Base-by-base conservation (phyloP, 2,888 invertebrate species). In the Luperina testacea region DNA sequence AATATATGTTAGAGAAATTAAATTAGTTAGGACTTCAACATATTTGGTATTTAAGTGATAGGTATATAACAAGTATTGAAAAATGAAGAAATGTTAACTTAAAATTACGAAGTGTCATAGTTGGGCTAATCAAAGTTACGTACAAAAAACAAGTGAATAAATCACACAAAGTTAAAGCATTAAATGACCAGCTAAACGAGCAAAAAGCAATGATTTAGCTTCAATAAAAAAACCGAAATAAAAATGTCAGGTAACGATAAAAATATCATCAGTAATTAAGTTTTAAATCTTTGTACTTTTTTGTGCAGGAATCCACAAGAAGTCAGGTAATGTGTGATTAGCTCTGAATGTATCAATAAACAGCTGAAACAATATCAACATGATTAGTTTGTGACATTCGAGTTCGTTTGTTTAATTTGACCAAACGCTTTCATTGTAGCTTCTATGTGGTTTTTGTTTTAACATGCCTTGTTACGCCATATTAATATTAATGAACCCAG, bases 391-490 rank as follows among this genome's bases (percentile, higher is more conserved):
- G 78, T 88, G 78, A 81, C 59, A 85, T 73, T 83, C 81, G 75
- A 81, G 82, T 83, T 83, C 71, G 72, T 83, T 80, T 80, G 73
- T 85, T 89, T 88, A 80, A 88, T 90, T 90, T 91, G 85, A 92
- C 89, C 89, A 90, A 90, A 90, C 90, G 96, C 96, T 97, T 97
- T 97, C 97, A 95, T 95, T 96, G 96, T 96, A 96, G 97, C 96
- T 96, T 96, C 82, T 80, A 77, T 90, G 88, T 90, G 90, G 48
- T 73, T 89, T 89, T 87, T 80, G 61, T 88, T 90, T 81, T 64
- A 90, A 1, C 69, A 91, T 94, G 92, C 93, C 91, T 85, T 87
- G 78, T 75, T 69, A 74, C 81, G 90, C 77, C 78, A 81, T 88
- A 88, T 88, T 86, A 80, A 24, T 27, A 69, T 3, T 13, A 20